These are phyloP conservation scores for Ariolimax columbianus DNA, from an alignment of 2,888 invertebrate genomes.

Conservation along the genomic window DNA sequence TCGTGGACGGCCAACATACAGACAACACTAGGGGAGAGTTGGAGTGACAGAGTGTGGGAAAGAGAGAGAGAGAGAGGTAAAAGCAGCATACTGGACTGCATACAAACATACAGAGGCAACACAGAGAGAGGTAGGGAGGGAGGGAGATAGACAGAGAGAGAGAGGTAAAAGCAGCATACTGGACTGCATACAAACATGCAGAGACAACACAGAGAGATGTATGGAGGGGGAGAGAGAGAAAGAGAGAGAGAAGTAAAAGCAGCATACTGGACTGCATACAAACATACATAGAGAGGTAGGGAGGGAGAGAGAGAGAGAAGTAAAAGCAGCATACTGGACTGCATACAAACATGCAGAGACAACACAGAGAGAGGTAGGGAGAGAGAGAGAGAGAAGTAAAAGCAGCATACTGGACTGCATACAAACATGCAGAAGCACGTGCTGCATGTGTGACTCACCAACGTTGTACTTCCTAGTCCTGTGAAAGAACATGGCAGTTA, in stretches of 20 bases:
- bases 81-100: neutral
- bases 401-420: neutral
- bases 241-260: neutral
- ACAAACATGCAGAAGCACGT: neutral
- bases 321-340: neutral
- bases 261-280: neutral
- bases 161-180: neutral
- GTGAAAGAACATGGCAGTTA: conserved; percentile 55
- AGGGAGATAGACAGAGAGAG: neutral
- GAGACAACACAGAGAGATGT: too few species aligned
- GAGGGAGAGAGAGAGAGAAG: conserved; percentile 18
- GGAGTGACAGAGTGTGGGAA: conserved; percentile 29
- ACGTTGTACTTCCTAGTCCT: conserved; percentile 58
- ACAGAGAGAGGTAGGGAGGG: too few species aligned
- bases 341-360: neutral
- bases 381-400: conserved; percentile 12
- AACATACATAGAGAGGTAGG: conserved; percentile 23
- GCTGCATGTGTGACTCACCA: conserved; percentile 53
- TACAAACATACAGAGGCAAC: neutral
- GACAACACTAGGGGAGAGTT: too few species aligned
- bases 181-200: neutral
- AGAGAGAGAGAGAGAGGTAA: conserved; percentile 20
- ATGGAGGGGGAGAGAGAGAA: conserved; percentile 13
- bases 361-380: too few species aligned
- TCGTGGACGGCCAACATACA: too few species aligned